Percentiles rank a stretch among this genome's conserved stretches.
Evolutionary conservation across 2,888 invertebrate genomes (phyloP).

Genomic region (Peribatodes rhomboidaria): DNA sequence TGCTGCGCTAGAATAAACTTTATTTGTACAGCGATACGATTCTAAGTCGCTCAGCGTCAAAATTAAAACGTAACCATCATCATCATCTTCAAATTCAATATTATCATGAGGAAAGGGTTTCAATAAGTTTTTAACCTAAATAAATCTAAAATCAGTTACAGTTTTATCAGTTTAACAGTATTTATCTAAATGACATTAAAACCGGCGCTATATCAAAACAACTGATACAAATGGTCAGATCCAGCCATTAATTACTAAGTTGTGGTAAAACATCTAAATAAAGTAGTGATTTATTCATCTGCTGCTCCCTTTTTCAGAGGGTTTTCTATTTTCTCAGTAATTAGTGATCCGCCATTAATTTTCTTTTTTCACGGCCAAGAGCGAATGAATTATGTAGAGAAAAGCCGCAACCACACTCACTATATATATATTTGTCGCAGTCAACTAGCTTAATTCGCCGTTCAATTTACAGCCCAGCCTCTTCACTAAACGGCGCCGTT

Average conservation of each 20-base stretch:
- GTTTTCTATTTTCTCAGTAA: conserved; percentile 7
- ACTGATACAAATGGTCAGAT: conserved; percentile 15
- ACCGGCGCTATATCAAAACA: conserved; percentile 18
- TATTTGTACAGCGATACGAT: no score
- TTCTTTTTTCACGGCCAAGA: conserved; percentile 17
- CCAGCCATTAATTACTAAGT: conserved; percentile 26
- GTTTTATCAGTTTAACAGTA: not conserved
- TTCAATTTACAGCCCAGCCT: no score
- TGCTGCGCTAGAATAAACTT: no score
- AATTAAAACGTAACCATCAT: no score
- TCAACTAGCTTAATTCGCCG: no score
- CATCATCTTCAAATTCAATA: no score
- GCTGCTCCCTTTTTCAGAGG: not conserved
- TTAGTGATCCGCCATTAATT: conserved; percentile 8
- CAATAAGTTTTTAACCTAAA: no score
- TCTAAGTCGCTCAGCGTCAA: no score
- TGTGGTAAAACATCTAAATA: conserved; percentile 21
- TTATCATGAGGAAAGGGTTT: no score
- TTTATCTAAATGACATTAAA: conserved; percentile 1
- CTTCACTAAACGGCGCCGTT: no score
- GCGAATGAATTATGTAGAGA: not conserved
- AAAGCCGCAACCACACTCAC: not conserved
- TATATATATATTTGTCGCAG: not conserved
- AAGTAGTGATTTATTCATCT: conserved; percentile 20
- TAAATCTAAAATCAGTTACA: not conserved